Evolutionary conservation across 2,113 vertebrate species (phyloP).

Genomic region (Scopus umbretta): DNA sequence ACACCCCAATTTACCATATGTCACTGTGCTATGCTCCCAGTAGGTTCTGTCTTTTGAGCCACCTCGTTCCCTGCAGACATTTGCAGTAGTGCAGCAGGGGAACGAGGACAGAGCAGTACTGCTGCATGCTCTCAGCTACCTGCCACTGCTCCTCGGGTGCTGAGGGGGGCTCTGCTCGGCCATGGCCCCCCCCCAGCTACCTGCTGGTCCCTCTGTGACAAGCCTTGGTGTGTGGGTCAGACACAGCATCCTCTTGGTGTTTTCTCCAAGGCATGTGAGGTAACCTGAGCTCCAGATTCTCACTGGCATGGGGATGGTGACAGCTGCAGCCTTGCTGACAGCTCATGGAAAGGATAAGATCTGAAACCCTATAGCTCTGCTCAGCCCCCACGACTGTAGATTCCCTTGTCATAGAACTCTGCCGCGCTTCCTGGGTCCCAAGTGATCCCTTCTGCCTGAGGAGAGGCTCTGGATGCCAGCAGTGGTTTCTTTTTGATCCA

Average conservation of each 20-base stretch:
- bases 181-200: accelerated
- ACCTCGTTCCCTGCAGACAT: neutral
- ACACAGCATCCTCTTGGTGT: accelerated
- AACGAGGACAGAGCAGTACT: neutral
- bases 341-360: neutral
- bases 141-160: neutral
- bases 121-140: neutral
- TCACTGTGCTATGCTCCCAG: neutral
- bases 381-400: neutral
- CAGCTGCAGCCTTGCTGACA: slow-evolving; percentile 30
- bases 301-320: neutral
- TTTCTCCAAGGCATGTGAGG: neutral
- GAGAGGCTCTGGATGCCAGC: neutral
- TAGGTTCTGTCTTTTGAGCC: neutral
- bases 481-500: neutral
- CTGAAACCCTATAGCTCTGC: neutral
- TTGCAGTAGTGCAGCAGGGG: neutral
- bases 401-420: neutral
- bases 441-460: neutral
- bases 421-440: neutral
- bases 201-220: accelerated
- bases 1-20: neutral
- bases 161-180: neutral
- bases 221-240: neutral
- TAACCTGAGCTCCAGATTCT: neutral